Conservation (phyloP, 2,797 vertebrate species). For the Hypotaenidia philippensis region DNA sequence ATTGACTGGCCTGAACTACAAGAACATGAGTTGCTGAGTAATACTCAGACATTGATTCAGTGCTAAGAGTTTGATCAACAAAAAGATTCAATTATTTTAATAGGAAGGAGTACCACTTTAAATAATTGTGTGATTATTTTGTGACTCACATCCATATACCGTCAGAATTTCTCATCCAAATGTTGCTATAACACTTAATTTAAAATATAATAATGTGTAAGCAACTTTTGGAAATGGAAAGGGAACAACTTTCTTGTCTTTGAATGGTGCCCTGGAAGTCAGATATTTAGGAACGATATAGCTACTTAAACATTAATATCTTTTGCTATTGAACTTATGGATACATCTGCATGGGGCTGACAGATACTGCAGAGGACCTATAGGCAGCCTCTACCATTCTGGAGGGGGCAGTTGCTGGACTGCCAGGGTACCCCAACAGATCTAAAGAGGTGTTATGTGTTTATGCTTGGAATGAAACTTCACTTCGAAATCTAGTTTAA, state of each 20-base stretch:
- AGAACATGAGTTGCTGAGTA: background rate
- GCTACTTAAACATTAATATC: background rate
- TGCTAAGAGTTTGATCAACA: background rate
- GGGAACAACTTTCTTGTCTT: background rate
- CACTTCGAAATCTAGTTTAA: background rate
- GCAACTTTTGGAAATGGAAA: background rate
- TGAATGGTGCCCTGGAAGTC: background rate
- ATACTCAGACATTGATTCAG: background rate
- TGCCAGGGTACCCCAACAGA: background rate
- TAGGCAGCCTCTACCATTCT: background rate
- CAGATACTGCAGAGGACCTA: background rate
- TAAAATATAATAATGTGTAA: background rate
- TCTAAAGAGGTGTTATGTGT: background rate
- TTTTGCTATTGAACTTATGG: background rate
- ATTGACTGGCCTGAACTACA: background rate
- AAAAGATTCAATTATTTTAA: constrained; percentile 22
- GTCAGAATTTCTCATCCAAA: background rate
- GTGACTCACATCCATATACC: background rate
- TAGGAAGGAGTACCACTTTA: background rate
- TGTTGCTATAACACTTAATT: background rate
- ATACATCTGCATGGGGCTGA: background rate
- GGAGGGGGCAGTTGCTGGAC: background rate
- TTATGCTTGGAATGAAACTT: background rate
- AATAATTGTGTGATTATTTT: constrained; percentile 6
- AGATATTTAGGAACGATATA: background rate